Evolutionary conservation across 2,888 invertebrate genomes (phyloP), one percentile per base, ranked within the genome.

Genomic region (Onthophagus sagittarius): DNA sequence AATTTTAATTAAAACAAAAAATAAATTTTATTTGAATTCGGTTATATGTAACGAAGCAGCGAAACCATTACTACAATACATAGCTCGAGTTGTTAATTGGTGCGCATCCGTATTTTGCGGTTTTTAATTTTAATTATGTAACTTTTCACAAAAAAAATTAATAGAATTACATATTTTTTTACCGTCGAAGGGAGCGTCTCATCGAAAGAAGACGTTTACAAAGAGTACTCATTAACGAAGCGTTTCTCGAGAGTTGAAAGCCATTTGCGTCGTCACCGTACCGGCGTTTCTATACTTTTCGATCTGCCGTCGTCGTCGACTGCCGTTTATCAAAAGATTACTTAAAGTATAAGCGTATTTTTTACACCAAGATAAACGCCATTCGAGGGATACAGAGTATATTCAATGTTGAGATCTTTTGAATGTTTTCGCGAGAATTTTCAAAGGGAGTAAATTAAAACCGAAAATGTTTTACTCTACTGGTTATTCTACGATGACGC

Each of bases 151-250:
- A 53, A 32, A 32, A 67, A 6, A 9, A 5, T n/a, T 67, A 67
- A 67, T 67, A 23, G 67, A 67, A 67, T 67, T 67, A 31, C 31
- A 23, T 15, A 67, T 67, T 67, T 53, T 67, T 67, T 32, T 11
- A 67, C 67, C 67, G 6, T 13, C 15, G n/a, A 32, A 23, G n/a
- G 23, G 3, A 3, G 32, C 32, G 23, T 7, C 67, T 32, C 31
- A 67, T 67, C 67, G 67, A 67, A 23, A 23, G 67, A 23, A n/a
- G 31, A 23, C 67, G 67, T 7, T 23, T 23, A 67, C 31, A 67
- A 67, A 23, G 67, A 23, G 15, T n/a, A n/a, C 31, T 67, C 67
- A 67, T 67, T 67, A 67, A 67, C 67, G 67, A 67, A 67, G n/a
- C 67, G 67, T n/a, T 23, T 9, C 9, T 7, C 67, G 23, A n/a